Evolutionary conservation across 2,113 vertebrate species (phyloP).

Genomic region (Circaetus gallicus): DNA sequence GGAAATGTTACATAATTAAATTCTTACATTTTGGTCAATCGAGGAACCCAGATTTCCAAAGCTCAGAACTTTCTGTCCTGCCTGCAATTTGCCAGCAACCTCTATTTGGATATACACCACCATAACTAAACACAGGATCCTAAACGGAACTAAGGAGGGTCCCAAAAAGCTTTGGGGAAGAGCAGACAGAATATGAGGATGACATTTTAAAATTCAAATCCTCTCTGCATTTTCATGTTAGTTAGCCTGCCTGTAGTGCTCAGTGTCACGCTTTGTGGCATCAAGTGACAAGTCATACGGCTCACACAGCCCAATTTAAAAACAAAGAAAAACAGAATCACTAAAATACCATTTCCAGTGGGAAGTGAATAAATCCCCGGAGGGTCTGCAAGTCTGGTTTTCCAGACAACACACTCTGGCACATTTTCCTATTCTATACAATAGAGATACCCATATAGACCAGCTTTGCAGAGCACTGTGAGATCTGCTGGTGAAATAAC

Average conservation of each 20-base stretch:
- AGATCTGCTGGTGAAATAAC: background rate
- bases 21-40: background rate
- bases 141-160: background rate
- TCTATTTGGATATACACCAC: background rate
- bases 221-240: background rate
- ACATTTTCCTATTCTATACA: background rate
- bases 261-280: background rate
- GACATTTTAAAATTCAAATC: background rate
- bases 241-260: background rate
- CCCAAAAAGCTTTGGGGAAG: background rate
- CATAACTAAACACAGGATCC: background rate
- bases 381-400: background rate
- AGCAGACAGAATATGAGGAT: background rate
- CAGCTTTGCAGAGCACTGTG: background rate
- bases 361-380: background rate
- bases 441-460: background rate
- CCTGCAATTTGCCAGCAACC: background rate
- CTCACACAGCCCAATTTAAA: background rate
- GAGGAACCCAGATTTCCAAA: background rate
- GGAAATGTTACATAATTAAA: background rate
- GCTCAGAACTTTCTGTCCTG: background rate
- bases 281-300: background rate
- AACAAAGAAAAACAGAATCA: background rate
- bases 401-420: background rate
- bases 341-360: background rate